Evolutionary conservation across 2,888 invertebrate genomes (phyloP), one percentile per base, ranked within the genome.

Genomic region (Caenorhabditis panamensis): DNA sequence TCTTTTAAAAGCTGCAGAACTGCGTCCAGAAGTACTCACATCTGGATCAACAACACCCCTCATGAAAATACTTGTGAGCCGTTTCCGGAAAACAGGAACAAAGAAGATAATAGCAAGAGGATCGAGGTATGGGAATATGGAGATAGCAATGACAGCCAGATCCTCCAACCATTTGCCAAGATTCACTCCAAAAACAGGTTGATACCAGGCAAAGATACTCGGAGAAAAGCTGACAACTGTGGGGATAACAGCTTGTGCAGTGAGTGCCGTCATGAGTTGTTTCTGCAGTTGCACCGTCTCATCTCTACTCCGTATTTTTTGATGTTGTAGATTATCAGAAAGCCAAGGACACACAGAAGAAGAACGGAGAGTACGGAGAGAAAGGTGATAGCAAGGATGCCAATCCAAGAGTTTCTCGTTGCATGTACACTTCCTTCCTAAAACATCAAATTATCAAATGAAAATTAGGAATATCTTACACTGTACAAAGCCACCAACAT

Each of bases 141-240:
- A 69, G 2, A 69, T 24, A 0, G 69, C 68, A 41, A 69, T 53
- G 9, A 41, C 37, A n/a, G 56, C 51, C 22, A 61, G 16, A 51
- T 53, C 44, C n/a, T 61, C 37, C 18, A 56, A 44, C 61, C 59
- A 69, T 37, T 37, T 51, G 28, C 69, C 69, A 9, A 61, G 18
- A 61, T 69, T 51, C 9, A 59, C 18, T 18, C 18, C n/a, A 6
- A 69, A 36, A 24, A 59, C 24, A 8, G 69, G 61, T 2, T 16
- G 26, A 51, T 61, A 61, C 69, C 69, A 69, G n/a, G 61, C 59
- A 16, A 41, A 54, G 3, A 69, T 22, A 22, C 61, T 59, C 22
- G 69, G 69, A 1, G 41, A 22, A 26, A 61, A 61, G 24, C 61
- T 53, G 51, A 69, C 37, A 20, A 36, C 22, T n/a, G 47, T 59